A percentile compares a stretch with the other conserved stretches of the same genome.
Conservation (phyloP, 2,113 vertebrate genomes). For the Crypturellus undulatus region DNA sequence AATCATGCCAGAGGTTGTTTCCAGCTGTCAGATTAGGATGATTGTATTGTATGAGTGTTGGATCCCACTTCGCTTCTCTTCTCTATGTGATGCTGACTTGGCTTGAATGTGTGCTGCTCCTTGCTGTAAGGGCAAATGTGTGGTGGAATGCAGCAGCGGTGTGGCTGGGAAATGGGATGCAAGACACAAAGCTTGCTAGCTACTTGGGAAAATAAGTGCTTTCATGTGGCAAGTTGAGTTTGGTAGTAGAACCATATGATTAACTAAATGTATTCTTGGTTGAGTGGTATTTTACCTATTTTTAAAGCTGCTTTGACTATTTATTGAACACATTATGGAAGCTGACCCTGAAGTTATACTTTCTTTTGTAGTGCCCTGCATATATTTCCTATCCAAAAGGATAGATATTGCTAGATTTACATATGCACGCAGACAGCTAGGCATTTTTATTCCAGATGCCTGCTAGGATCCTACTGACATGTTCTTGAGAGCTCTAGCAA, state of each 20-base stretch:
- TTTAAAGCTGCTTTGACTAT: background rate
- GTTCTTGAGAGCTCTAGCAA: conserved; percentile 44
- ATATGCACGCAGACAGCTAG: background rate
- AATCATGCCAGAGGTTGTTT: conserved; percentile 75
- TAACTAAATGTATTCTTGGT: conserved; percentile 19
- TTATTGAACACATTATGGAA: background rate
- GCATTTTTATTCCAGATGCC: conserved; percentile 49
- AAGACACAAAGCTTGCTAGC: conserved; percentile 12
- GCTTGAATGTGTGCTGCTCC: conserved; percentile 18
- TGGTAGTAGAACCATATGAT: background rate
- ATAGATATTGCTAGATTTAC: conserved; percentile 47
- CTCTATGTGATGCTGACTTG: conserved; percentile 36
- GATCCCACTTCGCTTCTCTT: conserved; percentile 67
- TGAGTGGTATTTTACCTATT: background rate
- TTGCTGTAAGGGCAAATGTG: background rate
- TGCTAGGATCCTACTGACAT: conserved; percentile 22
- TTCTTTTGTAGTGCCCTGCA: conserved; percentile 40
- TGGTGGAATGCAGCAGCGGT: background rate
- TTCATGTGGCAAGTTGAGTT: conserved; percentile 30
- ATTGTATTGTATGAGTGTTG: conserved; percentile 78
- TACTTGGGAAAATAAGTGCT: conserved; percentile 40
- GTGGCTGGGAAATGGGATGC: conserved; percentile 14
- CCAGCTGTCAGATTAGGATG: conserved; percentile 76
- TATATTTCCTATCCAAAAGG: conserved; percentile 36
- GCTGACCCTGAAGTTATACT: background rate